Evolutionary conservation across 1,140 invertebrate genomes (phyloP), one percentile per base, ranked within the genome.

Genomic region (Bombus waltoni): DNA sequence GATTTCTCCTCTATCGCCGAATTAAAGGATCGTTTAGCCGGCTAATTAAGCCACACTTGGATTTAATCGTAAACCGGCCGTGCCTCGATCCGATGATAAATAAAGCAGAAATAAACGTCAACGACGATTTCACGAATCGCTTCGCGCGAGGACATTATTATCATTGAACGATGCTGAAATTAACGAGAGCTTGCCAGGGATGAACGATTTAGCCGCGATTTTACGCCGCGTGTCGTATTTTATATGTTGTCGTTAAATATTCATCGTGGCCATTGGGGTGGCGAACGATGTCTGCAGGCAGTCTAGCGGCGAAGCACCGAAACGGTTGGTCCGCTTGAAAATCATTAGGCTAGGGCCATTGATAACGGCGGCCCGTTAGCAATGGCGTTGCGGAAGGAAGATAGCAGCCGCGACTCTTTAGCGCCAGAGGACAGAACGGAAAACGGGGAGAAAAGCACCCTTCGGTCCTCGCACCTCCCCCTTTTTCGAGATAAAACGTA

Each of bases 261-360:
- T 84, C 83, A 80, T 47, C 53, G 35, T 10, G 40, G 53, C 8
- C 28, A 38, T 40, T 42, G 13, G 13, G 40, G 4, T 11, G 28
- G 32, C 28, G 3, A 25, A 53, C 40, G 25, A n/a, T 65, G 38
- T 32, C 82, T 59, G 66, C n/a, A n/a, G 47, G 8, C 47, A 11
- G 8, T 47, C 15, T 25, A 4, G 11, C 10, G 10, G 28, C 32
- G 42, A 35, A 62, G 83, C 15, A 47, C 9, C 82, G 65, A 87
- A 91, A 76, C 40, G 88, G 85, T 87, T 82, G 85, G 88, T 92
- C 88, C 78, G 90, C 91, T 93, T 92, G 88, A 93, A 93, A 93
- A 93, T 93, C 90, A 93, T 93, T 93, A 93, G 87, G 87, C 87
- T 66, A 42, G 77, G 79, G 35, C 71, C 85, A 90, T 90, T 93